phyloP scores from a whole-genome alignment of 2,113 vertebrate species.

The Columba livia region DNA sequence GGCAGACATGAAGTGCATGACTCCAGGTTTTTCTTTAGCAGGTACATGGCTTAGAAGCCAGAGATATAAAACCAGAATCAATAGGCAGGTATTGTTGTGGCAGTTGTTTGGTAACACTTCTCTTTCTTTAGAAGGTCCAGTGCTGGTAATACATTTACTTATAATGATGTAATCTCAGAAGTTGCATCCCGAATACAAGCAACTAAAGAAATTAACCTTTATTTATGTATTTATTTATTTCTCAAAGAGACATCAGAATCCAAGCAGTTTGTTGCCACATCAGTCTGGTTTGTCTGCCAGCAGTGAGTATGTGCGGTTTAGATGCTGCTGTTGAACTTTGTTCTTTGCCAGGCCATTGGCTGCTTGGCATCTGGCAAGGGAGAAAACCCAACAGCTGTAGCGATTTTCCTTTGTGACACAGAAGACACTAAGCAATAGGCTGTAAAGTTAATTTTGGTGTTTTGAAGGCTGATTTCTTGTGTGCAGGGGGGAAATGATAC shows the following conservation, averaged over 20 bases:
- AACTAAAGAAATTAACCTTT: not conserved
- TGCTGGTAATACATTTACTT: accelerated
- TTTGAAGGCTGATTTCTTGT: not conserved
- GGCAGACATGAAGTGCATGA: accelerated
- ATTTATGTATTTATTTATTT: not conserved
- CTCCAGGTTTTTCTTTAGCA: not conserved
- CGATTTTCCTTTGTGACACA: not conserved
- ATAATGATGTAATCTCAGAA: not conserved
- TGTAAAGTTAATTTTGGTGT: not conserved
- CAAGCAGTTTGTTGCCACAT: not conserved
- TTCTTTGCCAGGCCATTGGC: not conserved
- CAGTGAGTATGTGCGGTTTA: accelerated
- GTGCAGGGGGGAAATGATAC: not conserved
- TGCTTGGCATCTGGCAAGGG: not conserved
- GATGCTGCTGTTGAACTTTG: not conserved
- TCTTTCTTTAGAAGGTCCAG: too few species aligned
- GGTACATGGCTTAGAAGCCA: accelerated
- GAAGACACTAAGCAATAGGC: not conserved
- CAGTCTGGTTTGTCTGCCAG: not conserved
- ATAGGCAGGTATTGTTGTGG: not conserved
- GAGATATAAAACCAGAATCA: not conserved
- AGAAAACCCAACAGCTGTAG: not conserved
- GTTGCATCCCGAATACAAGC: accelerated
- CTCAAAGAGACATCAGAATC: not conserved
- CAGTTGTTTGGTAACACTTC: not conserved